Evolutionary conservation across 2,888 invertebrate species (phyloP).

Genomic region (Pteria penguin): DNA sequence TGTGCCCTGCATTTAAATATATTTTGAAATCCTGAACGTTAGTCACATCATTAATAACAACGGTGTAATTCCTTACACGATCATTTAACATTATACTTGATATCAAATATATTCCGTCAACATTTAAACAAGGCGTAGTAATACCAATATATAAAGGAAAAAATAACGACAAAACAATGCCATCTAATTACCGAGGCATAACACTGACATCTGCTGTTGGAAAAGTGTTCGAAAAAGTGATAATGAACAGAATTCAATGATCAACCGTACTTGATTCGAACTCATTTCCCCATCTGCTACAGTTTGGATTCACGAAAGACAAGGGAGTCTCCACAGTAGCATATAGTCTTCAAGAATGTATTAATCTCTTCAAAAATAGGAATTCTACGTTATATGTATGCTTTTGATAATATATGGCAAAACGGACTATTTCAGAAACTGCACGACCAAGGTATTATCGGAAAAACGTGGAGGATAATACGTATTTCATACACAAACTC

Average conservation of each 20-base stretch:
- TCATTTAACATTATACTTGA: not conserved
- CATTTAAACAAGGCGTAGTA: not conserved
- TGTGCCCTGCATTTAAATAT: too few relatives aligned
- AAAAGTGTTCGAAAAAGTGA: slow-evolving; percentile 8
- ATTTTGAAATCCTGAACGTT: too few relatives aligned
- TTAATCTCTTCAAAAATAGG: too few relatives aligned
- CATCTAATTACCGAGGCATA: slow-evolving; percentile 17
- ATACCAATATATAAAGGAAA: slow-evolving; percentile 13
- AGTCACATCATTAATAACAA: too few relatives aligned
- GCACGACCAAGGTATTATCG: slow-evolving; percentile 1
- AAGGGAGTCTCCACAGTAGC: not conserved
- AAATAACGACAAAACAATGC: slow-evolving; percentile 5
- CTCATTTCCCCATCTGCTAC: not conserved
- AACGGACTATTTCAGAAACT: slow-evolving; percentile 21
- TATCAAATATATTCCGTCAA: not conserved
- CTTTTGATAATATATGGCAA: slow-evolving; percentile 20
- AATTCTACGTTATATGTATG: too few relatives aligned
- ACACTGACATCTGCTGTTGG: slow-evolving; percentile 16
- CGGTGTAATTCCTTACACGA: not conserved
- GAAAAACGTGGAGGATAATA: slow-evolving; percentile 12
- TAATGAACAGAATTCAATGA: not conserved
- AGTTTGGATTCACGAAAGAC: slow-evolving; percentile 14
- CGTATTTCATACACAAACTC: not conserved
- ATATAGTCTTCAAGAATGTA: slow-evolving; percentile 2
- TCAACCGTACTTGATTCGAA: not conserved